Base-by-base conservation (phyloP, 2,113 vertebrate species). In the Ailuropoda melanoleuca region DNA sequence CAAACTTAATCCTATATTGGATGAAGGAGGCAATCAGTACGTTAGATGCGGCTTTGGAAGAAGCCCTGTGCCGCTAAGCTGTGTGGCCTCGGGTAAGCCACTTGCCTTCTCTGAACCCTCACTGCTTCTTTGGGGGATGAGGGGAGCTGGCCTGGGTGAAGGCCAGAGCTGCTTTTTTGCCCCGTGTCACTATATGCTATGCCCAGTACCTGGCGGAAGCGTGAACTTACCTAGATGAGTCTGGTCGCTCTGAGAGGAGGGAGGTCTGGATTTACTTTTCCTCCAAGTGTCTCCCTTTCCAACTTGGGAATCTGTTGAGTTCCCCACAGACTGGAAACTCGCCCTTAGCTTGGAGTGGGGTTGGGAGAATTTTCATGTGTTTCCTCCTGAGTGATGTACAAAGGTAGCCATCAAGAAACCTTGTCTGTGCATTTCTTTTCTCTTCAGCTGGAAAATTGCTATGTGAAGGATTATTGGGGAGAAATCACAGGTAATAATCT, bases 401-500 rank as follows among this genome's bases (percentile, higher is more conserved):
- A 24, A 82, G 2, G 34, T 50, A 39, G 12, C 26, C 50, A 9
- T 34, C 34, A 56, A 60, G 95, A 81, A 97, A 17, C 8, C 11
- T 55, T 90, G 10, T 80, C 3, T 66, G 3, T 92, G 5, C 53
- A 34, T 80, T 93, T 92, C 88, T 88, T 82, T 87, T 81, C 43
- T 53, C 23, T 82, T 7, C 82, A 39, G 31, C 2, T 88, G 43
- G 4, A 82, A 86, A 96, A 96, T 60, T 82, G 66, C 50, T 82
- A 21, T 43, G 62, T 95, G 50, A 92, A 75, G 97, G 93, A 68
- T 93, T 93, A 78, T 82, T 64, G 80, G 66, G 56, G 95, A 97
- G 77, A 95, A 97, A 95, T 29, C 0, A 0, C 88, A 95, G 96
- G 46, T 85, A 43, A 26, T 91, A 19, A 43, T 56, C 78, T 93